Evolutionary conservation across 2,797 vertebrate species (phyloP), one percentile per base, ranked within the genome.

Genomic region (Darevskia nairensis): DNA sequence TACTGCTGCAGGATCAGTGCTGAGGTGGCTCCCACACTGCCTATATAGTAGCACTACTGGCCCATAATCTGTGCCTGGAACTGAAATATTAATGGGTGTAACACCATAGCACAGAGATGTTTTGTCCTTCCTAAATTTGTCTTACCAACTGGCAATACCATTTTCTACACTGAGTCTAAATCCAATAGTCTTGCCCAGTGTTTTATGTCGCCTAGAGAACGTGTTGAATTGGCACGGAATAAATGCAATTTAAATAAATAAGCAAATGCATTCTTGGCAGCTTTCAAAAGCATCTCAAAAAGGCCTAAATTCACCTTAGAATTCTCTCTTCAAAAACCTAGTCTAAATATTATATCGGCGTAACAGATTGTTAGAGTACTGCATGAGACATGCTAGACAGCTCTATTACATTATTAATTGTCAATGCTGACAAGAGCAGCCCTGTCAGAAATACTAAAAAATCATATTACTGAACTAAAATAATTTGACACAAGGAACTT

Each of bases 371-470:
- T 84, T 90, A 69, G 25, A 94, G 64, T 27, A 90, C 50, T 44
- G 41, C 84, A 69, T 0, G 71, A 91, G 93, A 79, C 75, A 87
- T 29, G 44, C 59, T 74, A 85, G 81, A 86, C 32, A 89, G 83
- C 64, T 92, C 77, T 86, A 81, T 86, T 94, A 90, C 32, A 90
- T n/a, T 61, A 88, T 89, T 94, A 94, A 94, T 91, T 91, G 88
- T 89, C 87, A 94, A 91, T 94, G 44, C 75, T 91, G 81, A 92
- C 82, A 87, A 89, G 93, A 90, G 64, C 59, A 92, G 81, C 9
- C 55, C 75, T 90, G 86, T 93, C 92, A 94, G 90, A 95, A 92
- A 89, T 86, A 88, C 78, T 92, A 88, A 94, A 94, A 55, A 91
- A 92, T 91, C 86, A 91, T 41, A 84, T 91, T 89, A 87, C n/a